Base-by-base conservation (phyloP, 1,140 invertebrate species). In the Babylonia areolata region DNA sequence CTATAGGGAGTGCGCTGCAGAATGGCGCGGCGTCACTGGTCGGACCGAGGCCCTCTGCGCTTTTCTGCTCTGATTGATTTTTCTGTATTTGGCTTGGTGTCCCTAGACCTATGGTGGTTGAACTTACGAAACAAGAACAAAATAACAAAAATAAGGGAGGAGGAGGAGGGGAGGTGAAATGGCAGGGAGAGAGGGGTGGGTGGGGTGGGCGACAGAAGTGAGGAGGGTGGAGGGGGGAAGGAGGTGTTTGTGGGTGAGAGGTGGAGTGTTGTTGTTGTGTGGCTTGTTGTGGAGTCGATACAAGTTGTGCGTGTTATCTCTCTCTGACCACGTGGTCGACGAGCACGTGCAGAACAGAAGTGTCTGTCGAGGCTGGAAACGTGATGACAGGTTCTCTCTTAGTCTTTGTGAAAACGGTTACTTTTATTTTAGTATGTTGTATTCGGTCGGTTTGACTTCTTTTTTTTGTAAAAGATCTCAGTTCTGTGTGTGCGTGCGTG, bases 41-140 rank as follows among this genome's bases (percentile, higher is more conserved):
- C 37, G 28, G n/a, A n/a, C 2, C 3, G 35, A 11, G 5, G 37
- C 28, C 39, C n/a, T 33, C 11, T 40, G 11, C 23, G 82, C 82
- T 84, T 6, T 84, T 75, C 82, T 84, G 2, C 15, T 73, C 3
- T 37, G 82, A 84, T 73, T 42, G 82, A 80, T 80, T 80, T 80
- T 80, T 80, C 28, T 84, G 82, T 84, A 75, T 84, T 84, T 84
- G 82, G 82, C 64, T 71, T 73, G 20, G 82, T 84, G 82, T 84
- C 40, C 40, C 64, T 73, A 73, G 82, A 84, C 82, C 78, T 80
- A 80, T 80, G 78, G 78, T 80, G 78, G 78, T 80, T 80, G 78
- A 80, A 80, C 78, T 80, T 80, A 51, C 42, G 78, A 80, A 80
- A 80, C 37, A 40, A 80, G 42, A 80, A 58, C 42, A 80, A 54